phyloP scores from a whole-genome alignment of 1,140 invertebrate species.

The Drusus annulatus region DNA sequence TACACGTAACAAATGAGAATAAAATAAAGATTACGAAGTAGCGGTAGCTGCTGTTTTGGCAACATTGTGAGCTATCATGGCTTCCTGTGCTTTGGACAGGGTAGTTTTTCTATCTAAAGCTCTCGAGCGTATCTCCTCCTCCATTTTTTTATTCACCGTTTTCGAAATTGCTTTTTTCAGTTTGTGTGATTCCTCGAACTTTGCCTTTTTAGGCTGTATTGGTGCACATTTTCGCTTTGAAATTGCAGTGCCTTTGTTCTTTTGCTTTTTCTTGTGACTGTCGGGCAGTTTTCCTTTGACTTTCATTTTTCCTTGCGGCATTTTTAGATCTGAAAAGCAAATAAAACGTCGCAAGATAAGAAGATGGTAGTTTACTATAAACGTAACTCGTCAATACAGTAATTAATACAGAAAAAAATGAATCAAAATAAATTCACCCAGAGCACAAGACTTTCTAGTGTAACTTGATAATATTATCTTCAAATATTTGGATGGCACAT shows the following conservation, averaged over 20 bases:
- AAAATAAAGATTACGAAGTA: neutral
- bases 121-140: slow-evolving; percentile 72
- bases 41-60: slow-evolving; percentile 13
- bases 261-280: slow-evolving; percentile 65
- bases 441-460: too few species aligned
- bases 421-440: too few species aligned
- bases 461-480: too few species aligned
- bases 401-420: too few species aligned
- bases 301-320: slow-evolving; percentile 75
- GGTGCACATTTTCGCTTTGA: slow-evolving; percentile 71
- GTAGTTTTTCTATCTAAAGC: slow-evolving; percentile 67
- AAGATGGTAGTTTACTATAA: too few species aligned
- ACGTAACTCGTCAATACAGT: too few species aligned
- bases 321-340: slow-evolving; percentile 57
- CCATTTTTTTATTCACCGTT: slow-evolving; percentile 73
- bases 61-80: slow-evolving; percentile 59
- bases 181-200: slow-evolving; percentile 70
- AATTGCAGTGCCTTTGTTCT: slow-evolving; percentile 63
- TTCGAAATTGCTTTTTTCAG: slow-evolving; percentile 74
- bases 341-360: too few species aligned
- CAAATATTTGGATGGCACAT: too few species aligned
- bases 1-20: too few species aligned
- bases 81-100: slow-evolving; percentile 65
- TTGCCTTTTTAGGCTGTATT: slow-evolving; percentile 72
- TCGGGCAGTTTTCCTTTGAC: slow-evolving; percentile 70